A percentile compares a stretch with the other conserved stretches of the same genome.
Conservation (phyloP, 2,797 vertebrate genomes). For the Numenius phaeopus region DNA sequence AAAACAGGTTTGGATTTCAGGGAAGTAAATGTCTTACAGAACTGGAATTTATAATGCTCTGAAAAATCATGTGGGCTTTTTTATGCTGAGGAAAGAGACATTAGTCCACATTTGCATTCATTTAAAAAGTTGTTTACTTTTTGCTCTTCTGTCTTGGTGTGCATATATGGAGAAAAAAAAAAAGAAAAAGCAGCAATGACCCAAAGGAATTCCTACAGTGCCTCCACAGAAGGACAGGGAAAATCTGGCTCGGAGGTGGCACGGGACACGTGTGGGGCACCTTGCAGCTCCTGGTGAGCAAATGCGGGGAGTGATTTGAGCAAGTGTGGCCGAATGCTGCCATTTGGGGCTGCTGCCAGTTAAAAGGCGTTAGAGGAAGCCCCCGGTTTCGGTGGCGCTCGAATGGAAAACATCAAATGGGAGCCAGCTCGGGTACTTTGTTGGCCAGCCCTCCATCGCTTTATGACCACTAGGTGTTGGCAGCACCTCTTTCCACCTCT, state of each 20-base stretch:
- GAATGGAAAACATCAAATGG: neutral
- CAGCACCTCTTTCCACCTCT: neutral
- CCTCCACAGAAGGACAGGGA: neutral
- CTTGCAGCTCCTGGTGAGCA: neutral
- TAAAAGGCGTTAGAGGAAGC: neutral
- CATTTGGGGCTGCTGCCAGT: neutral
- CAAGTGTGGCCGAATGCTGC: neutral
- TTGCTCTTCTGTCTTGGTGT: neutral
- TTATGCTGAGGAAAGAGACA: neutral
- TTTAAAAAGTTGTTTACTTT: neutral
- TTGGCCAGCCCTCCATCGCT: neutral
- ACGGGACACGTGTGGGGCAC: neutral
- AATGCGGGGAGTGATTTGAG: neutral
- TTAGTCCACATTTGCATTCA: neutral
- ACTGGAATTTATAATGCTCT: neutral
- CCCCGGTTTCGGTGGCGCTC: neutral
- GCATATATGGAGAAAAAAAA: accelerated
- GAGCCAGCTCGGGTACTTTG: neutral
- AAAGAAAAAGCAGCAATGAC: neutral
- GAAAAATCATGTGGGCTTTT: neutral
- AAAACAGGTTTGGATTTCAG: neutral
- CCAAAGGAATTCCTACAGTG: accelerated
- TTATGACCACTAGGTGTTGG: neutral
- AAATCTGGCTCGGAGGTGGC: accelerated
- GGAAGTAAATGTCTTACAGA: neutral